Evolutionary conservation across 2,797 vertebrate species (phyloP).

Genomic region (Amphiprion clarkii): DNA sequence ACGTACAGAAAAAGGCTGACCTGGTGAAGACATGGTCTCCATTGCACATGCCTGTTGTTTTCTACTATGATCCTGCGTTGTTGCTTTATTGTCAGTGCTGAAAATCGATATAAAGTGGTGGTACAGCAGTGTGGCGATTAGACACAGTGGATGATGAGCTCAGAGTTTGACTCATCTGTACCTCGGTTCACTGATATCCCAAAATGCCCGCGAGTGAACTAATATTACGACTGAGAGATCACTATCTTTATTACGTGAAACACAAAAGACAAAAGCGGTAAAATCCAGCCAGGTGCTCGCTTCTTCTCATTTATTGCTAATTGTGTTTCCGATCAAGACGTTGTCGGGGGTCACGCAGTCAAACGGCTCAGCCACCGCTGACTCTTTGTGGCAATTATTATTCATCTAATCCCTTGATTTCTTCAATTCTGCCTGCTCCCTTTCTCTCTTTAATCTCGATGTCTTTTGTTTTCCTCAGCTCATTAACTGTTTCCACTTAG

Average conservation of each 20-base stretch:
- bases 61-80: not conserved
- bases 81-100: not conserved
- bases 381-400: conserved; percentile 45
- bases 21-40: too few relatives aligned
- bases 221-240: conserved; percentile 18
- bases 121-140: not conserved
- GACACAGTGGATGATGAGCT: conserved; percentile 1
- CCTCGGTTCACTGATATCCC: conserved; percentile 10
- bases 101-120: not conserved
- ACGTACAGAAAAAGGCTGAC: too few relatives aligned
- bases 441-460: conserved; percentile 48
- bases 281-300: conserved; percentile 24
- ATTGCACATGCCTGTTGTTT: not conserved
- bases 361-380: conserved; percentile 19
- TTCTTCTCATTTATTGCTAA: conserved; percentile 25
- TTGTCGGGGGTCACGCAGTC: conserved; percentile 23
- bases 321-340: conserved; percentile 34
- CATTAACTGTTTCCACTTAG: conserved; percentile 49
- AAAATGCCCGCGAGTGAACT: not conserved
- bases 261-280: conserved; percentile 16
- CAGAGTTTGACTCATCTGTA: conserved; percentile 2
- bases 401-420: conserved; percentile 48
- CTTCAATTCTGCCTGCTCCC: conserved; percentile 27
- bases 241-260: conserved; percentile 11
- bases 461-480: conserved; percentile 46